These are phyloP conservation scores for Sphaeramia orbicularis DNA, from an alignment of 2,797 vertebrate species.

Conservation along the genomic window DNA sequence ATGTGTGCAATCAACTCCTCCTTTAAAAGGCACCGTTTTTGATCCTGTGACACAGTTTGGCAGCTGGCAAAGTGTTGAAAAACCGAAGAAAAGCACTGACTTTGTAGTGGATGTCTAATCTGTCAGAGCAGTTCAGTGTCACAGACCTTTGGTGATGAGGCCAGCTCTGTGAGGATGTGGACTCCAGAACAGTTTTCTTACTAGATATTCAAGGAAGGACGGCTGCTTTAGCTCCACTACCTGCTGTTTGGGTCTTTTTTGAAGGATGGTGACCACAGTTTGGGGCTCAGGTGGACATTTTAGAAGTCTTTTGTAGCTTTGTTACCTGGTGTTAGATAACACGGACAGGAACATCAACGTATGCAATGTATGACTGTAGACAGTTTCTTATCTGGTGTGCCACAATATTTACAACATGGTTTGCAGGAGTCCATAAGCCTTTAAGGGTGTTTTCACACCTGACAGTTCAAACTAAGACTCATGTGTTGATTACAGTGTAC, in stretches of 20 bases:
- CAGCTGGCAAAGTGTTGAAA: conserved; percentile 10
- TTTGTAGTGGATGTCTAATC: neutral
- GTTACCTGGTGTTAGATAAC: neutral
- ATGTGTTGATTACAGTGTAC: too few relatives aligned
- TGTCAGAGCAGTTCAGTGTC: conserved; percentile 12
- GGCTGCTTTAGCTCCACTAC: neutral
- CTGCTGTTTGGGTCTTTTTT: conserved; percentile 1
- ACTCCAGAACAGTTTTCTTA: conserved; percentile 13
- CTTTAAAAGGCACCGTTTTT: conserved; percentile 25
- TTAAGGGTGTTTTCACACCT: too few relatives aligned
- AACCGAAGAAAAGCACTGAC: neutral
- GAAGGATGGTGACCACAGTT: too few relatives aligned
- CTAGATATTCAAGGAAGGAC: conserved; percentile 3
- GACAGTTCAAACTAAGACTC: too few relatives aligned
- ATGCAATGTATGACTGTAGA: neutral
- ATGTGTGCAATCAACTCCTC: conserved; percentile 50
- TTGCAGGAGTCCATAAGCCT: too few relatives aligned
- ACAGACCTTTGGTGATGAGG: conserved; percentile 7
- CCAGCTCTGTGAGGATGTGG: neutral
- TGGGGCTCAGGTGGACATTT: too few relatives aligned
- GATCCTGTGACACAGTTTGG: conserved; percentile 30
- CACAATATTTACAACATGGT: too few relatives aligned
- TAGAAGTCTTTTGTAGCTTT: neutral
- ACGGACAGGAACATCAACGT: neutral
- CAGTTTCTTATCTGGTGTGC: too few relatives aligned